A percentile compares a stretch with the other conserved stretches of the same genome.
phyloP scores from a whole-genome alignment of 2,113 vertebrate species.

The Melanostigma gelatinosum region DNA sequence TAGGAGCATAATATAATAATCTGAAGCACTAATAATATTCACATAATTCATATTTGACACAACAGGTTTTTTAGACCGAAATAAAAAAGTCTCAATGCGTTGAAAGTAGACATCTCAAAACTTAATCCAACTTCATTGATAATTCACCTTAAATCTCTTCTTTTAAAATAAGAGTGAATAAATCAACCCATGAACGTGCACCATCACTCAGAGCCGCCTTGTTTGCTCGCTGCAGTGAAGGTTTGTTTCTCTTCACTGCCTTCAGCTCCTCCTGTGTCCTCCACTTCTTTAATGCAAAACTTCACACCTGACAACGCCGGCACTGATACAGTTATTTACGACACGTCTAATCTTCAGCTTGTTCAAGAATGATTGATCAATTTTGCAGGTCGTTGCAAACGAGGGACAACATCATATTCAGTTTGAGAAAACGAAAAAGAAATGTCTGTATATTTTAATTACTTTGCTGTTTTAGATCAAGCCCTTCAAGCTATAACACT shows the following conservation, averaged over 20 bases:
- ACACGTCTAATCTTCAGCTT: background rate
- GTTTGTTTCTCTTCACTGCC: conserved; percentile 19
- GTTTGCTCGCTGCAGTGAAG: background rate
- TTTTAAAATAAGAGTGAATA: background rate
- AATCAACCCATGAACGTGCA: background rate
- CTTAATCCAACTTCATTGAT: background rate
- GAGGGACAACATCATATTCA: background rate
- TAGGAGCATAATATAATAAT: background rate
- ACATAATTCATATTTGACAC: background rate
- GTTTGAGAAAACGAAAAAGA: background rate
- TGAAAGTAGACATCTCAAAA: background rate
- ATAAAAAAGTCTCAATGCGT: background rate
- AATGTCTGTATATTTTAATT: background rate
- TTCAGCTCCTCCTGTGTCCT: background rate
- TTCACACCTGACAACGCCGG: conserved; percentile 9
- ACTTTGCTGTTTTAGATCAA: background rate
- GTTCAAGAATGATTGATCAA: background rate
- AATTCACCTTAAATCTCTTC: background rate
- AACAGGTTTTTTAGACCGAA: background rate
- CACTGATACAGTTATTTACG: background rate
- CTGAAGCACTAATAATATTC: background rate
- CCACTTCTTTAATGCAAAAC: conserved; percentile 9
- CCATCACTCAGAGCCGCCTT: background rate
- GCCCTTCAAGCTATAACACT: background rate
- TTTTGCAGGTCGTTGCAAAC: background rate